Base-by-base conservation (phyloP, 1,140 invertebrate species). In the Latrodectus geometricus region DNA sequence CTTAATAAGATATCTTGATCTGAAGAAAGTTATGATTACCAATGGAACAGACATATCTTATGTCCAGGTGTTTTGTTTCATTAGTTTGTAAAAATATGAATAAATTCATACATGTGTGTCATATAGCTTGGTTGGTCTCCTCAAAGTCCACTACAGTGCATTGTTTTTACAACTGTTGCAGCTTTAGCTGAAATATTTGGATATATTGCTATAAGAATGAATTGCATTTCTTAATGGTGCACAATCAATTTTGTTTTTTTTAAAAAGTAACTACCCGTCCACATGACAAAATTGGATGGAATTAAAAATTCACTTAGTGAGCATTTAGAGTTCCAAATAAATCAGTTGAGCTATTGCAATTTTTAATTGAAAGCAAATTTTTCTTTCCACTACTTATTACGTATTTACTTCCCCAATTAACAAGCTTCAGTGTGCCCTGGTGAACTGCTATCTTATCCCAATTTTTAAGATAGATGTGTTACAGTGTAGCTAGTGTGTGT, bases 241-340 rank as follows among this genome's bases (percentile, higher is more conserved):
- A 86, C 83, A 86, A 86, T 86, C 83, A 86, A 81, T 17, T 86
- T 85, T 86, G 68, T 78, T 20, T 56, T 14, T 14, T 14, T 61
- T 4, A 61, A 61, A 61, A 61, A 61, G 17, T 61, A 86, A 49
- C 74, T 86, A 78, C 74, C 83, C 83, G 83, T 86, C 83, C 83
- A 77, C 35, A 50, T 21, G 79, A 50, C 68, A 74, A 48, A 50
- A 69, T 69, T n/a, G 68, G 68, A 69, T 69, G 68, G 68, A 21
- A 69, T 69, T 69, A 23, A 11, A 20, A 15, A 20, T 69, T 69
- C 9, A 20, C 20, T 9, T 69, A 69, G n/a, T 20, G 21, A 15
- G 68, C 68, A 69, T 69, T 20, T 23, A 65, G 12, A 65, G 12
- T 15, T 65, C 12, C 7, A 65, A 15, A 65, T 65, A n/a, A 14